Evolutionary conservation across 2,113 vertebrate genomes (phyloP).

Genomic region (Serinus canaria): DNA sequence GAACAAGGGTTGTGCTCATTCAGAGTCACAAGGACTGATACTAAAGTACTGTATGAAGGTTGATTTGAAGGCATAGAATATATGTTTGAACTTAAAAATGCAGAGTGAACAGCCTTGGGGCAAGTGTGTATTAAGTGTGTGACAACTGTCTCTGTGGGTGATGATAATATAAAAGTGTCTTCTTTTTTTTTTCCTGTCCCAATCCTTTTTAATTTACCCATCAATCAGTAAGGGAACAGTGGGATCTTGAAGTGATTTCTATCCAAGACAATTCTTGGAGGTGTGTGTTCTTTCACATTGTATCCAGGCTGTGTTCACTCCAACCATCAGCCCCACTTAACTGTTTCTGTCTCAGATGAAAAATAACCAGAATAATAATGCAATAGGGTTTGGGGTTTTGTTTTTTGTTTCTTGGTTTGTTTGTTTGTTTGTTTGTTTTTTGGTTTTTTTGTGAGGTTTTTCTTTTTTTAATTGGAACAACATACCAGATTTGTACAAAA

Average conservation of each 20-base stretch:
- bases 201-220: neutral
- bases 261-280: neutral
- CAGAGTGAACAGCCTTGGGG: neutral
- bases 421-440: too few species aligned
- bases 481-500: neutral
- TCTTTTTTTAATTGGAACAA: neutral
- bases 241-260: neutral
- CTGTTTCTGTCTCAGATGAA: neutral
- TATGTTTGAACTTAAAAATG: neutral
- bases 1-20: constrained; percentile 7
- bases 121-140: neutral
- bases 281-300: rapidly evolving
- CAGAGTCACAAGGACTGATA: neutral
- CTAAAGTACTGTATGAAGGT: neutral
- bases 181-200: neutral
- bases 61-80: constrained; percentile 39
- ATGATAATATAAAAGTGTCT: neutral
- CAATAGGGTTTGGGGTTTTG: neutral
- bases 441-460: too few species aligned
- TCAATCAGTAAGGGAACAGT: neutral
- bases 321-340: neutral
- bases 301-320: neutral
- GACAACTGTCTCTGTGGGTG: neutral
- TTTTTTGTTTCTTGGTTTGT: neutral
- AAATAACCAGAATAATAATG: neutral